phyloP scores from a whole-genome alignment of 1,140 invertebrate species.

The Zaprionus davidi region DNA sequence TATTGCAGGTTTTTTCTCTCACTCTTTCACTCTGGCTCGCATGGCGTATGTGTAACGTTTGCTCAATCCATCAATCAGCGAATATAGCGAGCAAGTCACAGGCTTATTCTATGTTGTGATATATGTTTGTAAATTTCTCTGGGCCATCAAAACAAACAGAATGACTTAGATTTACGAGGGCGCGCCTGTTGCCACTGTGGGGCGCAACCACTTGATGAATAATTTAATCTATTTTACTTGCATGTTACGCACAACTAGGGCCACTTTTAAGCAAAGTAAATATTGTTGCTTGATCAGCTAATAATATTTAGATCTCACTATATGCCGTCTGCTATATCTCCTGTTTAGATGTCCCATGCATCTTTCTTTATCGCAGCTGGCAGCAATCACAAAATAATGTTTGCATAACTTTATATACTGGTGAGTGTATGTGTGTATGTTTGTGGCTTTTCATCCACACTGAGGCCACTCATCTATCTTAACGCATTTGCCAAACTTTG shows the following conservation, averaged over 20 bases:
- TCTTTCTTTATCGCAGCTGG: background rate
- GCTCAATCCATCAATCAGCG: slow-evolving; percentile 72
- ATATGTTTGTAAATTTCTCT: slow-evolving; percentile 34
- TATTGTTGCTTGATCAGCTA: background rate
- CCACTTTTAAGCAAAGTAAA: slow-evolving; percentile 1
- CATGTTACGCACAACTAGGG: background rate
- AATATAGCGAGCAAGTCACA: slow-evolving; percentile 34
- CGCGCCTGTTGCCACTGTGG: slow-evolving; percentile 28
- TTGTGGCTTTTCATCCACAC: slow-evolving; percentile 7
- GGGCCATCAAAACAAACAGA: slow-evolving; percentile 50
- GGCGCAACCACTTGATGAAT: slow-evolving; percentile 7
- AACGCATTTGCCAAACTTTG: slow-evolving; percentile 33
- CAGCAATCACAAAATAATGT: background rate
- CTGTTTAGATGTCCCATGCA: background rate
- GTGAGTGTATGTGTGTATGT: background rate
- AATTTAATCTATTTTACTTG: background rate
- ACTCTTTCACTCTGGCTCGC: slow-evolving; percentile 25
- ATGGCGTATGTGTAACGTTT: slow-evolving; percentile 68
- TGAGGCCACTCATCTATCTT: slow-evolving; percentile 15
- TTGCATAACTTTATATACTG: slow-evolving; percentile 1
- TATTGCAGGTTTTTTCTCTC: slow-evolving; percentile 63
- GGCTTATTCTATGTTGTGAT: slow-evolving; percentile 51
- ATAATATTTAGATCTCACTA: slow-evolving; percentile 2
- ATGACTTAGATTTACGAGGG: slow-evolving; percentile 62
- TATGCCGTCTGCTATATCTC: background rate